Evolutionary conservation across 2,797 vertebrate species (phyloP).

Genomic region (Orestias chungarensis): DNA sequence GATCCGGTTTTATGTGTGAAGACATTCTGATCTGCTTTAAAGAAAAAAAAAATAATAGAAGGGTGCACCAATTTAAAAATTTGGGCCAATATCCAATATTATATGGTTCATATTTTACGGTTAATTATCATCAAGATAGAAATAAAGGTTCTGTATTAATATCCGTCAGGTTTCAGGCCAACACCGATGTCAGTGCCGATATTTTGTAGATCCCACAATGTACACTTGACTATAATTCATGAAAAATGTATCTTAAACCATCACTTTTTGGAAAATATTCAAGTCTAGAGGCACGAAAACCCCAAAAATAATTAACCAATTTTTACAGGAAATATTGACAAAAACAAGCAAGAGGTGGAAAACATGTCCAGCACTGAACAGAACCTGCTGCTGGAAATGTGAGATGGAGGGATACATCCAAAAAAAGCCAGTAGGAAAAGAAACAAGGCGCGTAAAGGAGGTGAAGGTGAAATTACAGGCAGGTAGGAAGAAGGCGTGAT

Average conservation of each 20-base stretch:
- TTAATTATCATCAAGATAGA: too few relatives aligned
- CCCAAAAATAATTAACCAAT: neutral
- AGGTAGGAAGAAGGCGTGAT: slow-evolving; percentile 10
- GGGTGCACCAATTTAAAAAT: neutral
- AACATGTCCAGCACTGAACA: neutral
- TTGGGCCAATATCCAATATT: neutral
- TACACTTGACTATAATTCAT: neutral
- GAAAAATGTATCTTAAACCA: neutral
- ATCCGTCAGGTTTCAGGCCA: neutral
- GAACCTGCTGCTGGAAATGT: neutral
- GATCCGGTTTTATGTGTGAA: too few relatives aligned
- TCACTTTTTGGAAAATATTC: neutral
- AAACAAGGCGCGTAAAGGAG: slow-evolving; percentile 24
- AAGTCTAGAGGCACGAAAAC: neutral
- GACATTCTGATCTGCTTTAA: too few relatives aligned
- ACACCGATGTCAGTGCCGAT: too few relatives aligned
- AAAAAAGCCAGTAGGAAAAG: slow-evolving; percentile 7
- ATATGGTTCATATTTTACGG: too few relatives aligned
- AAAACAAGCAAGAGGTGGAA: neutral
- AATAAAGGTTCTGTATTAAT: too few relatives aligned
- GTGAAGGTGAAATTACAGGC: slow-evolving; percentile 16
- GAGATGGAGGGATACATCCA: neutral
- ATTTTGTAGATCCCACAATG: neutral
- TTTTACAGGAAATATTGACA: neutral
- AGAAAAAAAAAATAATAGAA: too few relatives aligned